Percentiles rank a stretch among this genome's conserved stretches.
phyloP scores from a whole-genome alignment of 2,113 vertebrate genomes.

The Corythaeola cristata region DNA sequence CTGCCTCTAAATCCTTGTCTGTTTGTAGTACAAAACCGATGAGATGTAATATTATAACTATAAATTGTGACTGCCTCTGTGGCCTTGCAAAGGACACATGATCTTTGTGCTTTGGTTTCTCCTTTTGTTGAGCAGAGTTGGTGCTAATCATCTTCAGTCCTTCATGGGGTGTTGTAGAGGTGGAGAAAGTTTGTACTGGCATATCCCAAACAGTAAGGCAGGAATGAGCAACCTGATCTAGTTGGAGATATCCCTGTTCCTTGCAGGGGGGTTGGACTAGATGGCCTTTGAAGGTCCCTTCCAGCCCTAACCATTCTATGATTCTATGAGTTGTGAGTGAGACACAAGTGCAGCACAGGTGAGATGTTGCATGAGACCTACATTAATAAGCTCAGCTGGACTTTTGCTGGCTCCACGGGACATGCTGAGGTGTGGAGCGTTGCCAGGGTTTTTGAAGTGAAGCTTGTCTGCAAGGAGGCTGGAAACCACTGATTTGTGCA shows the following conservation, averaged over 20 bases:
- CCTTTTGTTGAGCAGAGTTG: neutral
- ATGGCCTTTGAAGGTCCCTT: too few species aligned
- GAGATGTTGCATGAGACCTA: neutral
- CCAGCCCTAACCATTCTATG: too few species aligned
- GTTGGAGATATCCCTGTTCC: too few species aligned
- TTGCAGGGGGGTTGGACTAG: too few species aligned
- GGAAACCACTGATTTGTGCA: neutral
- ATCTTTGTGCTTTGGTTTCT: neutral
- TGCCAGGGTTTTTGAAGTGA: neutral
- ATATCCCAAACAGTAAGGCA: accelerated
- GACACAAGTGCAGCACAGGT: neutral
- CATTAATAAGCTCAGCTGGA: neutral
- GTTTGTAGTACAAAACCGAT: neutral
- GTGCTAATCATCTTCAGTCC: neutral
- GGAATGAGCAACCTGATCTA: too few species aligned
- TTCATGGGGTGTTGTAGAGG: accelerated
- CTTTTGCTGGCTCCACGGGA: neutral
- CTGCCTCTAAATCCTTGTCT: neutral
- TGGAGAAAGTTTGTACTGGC: accelerated
- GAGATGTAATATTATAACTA: neutral
- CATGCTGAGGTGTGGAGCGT: neutral
- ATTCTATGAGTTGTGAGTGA: neutral
- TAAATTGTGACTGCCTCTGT: neutral
- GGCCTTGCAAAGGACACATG: neutral
- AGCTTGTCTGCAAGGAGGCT: neutral